Conservation (phyloP, 2,888 invertebrate genomes). For the Leucania comma region DNA sequence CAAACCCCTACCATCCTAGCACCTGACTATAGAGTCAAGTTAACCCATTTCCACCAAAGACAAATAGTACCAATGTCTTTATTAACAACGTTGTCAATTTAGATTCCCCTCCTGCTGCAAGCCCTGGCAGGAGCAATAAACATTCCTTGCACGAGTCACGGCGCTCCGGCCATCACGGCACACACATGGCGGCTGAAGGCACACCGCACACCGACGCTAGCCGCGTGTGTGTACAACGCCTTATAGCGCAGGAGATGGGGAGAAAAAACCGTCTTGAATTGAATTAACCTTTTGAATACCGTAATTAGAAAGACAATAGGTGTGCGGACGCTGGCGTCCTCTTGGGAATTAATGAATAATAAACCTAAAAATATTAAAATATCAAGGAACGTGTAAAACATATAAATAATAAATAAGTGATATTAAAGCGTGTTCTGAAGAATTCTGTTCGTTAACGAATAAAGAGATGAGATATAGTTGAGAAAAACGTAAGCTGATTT, state of each 20-base stretch:
- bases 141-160: conserved; percentile 86
- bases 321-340: too few species aligned
- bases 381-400: too few species aligned
- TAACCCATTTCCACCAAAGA: neutral
- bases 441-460: too few species aligned
- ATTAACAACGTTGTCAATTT: conserved; percentile 59
- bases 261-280: fast-evolving
- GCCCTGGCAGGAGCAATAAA: conserved; percentile 80
- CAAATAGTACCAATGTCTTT: conserved; percentile 43
- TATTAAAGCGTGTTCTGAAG: too few species aligned
- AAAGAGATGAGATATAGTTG: neutral
- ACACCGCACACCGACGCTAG: conserved; percentile 69
- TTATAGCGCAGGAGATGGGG: conserved; percentile 66
- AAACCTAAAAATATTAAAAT: too few species aligned
- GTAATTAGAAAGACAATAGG: too few species aligned
- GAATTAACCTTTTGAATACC: too few species aligned
- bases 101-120: conserved; percentile 53
- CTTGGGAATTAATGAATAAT: too few species aligned
- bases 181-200: conserved; percentile 79
- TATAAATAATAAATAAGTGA: too few species aligned
- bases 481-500: too few species aligned
- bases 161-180: conserved; percentile 78
- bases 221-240: conserved; percentile 71
- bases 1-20: neutral
- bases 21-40: neutral